Conservation (phyloP, 2,113 vertebrate genomes). For the Menura novaehollandiae region DNA sequence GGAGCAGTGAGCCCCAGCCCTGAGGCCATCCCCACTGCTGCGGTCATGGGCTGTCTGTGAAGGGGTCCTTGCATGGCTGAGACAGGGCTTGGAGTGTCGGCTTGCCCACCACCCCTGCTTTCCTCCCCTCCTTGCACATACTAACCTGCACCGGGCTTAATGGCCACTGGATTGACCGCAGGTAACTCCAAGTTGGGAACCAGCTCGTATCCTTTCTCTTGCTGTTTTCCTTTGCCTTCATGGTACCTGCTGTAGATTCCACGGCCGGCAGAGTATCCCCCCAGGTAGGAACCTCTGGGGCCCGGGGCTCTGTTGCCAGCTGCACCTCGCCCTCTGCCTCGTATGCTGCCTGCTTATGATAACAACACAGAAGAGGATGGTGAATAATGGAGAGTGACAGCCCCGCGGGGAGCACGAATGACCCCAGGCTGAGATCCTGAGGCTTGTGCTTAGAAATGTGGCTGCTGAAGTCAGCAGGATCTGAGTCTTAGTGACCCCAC, state of each 20-base stretch:
- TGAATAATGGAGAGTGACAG: slow-evolving; percentile 13
- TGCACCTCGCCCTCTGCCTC: slow-evolving; percentile 93
- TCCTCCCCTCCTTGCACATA: slow-evolving; percentile 40
- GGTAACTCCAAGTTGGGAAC: slow-evolving; percentile 92
- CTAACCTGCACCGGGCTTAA: slow-evolving; percentile 97
- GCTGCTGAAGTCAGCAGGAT: background rate
- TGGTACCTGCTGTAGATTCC: slow-evolving; percentile 99
- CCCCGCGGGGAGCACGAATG: fast-evolving
- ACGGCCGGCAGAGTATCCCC: slow-evolving; percentile 97
- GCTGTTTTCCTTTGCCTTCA: slow-evolving; percentile 95
- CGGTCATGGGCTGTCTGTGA: fast-evolving
- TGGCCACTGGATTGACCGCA: slow-evolving; percentile 89
- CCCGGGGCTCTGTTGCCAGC: slow-evolving; percentile 92
- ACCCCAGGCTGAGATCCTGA: background rate
- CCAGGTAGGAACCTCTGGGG: slow-evolving; percentile 95
- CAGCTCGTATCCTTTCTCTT: slow-evolving; percentile 94
- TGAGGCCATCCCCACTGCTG: fast-evolving
- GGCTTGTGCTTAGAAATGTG: background rate
- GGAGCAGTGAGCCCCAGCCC: background rate
- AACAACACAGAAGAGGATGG: slow-evolving; percentile 70
- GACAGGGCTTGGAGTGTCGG: background rate
- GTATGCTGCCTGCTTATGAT: slow-evolving; percentile 96
- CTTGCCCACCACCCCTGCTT: background rate
- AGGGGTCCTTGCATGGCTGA: fast-evolving
- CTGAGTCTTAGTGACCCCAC: background rate